These are phyloP conservation scores for Axea sp. DNA, from an alignment of 2,888 invertebrate species.

Conservation along the genomic window DNA sequence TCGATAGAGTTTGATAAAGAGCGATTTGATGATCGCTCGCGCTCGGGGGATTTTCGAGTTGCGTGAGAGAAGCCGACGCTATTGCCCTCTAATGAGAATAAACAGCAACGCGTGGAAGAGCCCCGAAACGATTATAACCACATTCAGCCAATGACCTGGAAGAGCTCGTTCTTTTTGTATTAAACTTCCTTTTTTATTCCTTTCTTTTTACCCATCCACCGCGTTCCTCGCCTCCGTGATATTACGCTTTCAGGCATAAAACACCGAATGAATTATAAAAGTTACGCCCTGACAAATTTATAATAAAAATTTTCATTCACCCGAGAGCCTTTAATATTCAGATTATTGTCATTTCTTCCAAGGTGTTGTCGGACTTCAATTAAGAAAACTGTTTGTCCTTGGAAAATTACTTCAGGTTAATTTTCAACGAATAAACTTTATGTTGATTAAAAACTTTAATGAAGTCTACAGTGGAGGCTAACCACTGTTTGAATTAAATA, in stretches of 20 bases:
- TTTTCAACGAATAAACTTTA: slow-evolving; percentile 43
- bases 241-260: slow-evolving; percentile 37
- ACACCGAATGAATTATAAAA: slow-evolving; percentile 43
- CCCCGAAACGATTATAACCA: slow-evolving; percentile 52
- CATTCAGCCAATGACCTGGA: slow-evolving; percentile 43
- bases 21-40: slow-evolving; percentile 43
- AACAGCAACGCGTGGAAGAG: slow-evolving; percentile 45
- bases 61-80: slow-evolving; percentile 38
- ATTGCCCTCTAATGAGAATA: slow-evolving; percentile 56
- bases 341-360: slow-evolving; percentile 28
- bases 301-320: slow-evolving; percentile 44
- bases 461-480: slow-evolving; percentile 4
- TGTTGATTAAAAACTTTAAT: slow-evolving; percentile 43
- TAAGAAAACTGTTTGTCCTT: slow-evolving; percentile 48
- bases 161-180: slow-evolving; percentile 41
- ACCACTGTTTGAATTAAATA: slow-evolving; percentile 5
- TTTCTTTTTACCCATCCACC: not conserved
- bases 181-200: slow-evolving; percentile 22
- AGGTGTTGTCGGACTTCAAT: slow-evolving; percentile 39
- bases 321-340: slow-evolving; percentile 34
- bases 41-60: slow-evolving; percentile 54
- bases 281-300: slow-evolving; percentile 40
- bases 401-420: slow-evolving; percentile 34
- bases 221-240: not conserved
- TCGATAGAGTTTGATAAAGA: slow-evolving; percentile 58